Evolutionary conservation across 2,888 invertebrate genomes (phyloP), one percentile per base, ranked within the genome.

Genomic region (Argyresthia albistria): DNA sequence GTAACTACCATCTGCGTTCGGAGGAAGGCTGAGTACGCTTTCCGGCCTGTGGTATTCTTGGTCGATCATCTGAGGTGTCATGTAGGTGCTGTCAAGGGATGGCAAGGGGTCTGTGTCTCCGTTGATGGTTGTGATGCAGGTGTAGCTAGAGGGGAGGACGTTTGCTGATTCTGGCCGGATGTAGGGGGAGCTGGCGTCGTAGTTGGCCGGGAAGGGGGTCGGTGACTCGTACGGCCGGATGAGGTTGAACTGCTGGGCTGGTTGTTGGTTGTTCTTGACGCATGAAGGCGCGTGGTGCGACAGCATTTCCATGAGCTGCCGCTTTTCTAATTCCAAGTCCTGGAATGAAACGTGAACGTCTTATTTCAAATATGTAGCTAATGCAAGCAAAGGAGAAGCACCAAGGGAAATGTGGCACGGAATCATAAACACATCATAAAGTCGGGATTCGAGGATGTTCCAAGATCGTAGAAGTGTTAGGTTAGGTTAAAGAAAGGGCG

Each of bases 241-340:
- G 67, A 80, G 73, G 68, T 76, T 83, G 74, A 82, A 88, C n/a
- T 68, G 64, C 6, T 75, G 64, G 3, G 88, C 89, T 51, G 73
- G 75, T 51, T 79, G 63, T 59, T 74, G 78, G 56, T 74, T 73
- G 61, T 82, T 81, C 61, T 90, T 91, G 55, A 92, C 84, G 69
- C 96, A 96, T 11, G 90, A 90, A 0, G 93, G 91, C 43, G 91
- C 88, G 76, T 96, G 96, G 12, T 91, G 79, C 52, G 92, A 91
- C 61, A 96, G 80, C 91, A 95, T 94, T 62, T 95, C 95, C 64
- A 93, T 89, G 55, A 97, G 86, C 67, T 93, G 91, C 58, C 92
- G 90, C 66, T 93, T 91, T 71, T 96, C 93, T 52, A 91, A 92
- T 80, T 95, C 94, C 66, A 96, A 83, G 65, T 93, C 92, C 79